Conservation (phyloP, 2,797 vertebrate genomes). For the Catostomus latipinnis region DNA sequence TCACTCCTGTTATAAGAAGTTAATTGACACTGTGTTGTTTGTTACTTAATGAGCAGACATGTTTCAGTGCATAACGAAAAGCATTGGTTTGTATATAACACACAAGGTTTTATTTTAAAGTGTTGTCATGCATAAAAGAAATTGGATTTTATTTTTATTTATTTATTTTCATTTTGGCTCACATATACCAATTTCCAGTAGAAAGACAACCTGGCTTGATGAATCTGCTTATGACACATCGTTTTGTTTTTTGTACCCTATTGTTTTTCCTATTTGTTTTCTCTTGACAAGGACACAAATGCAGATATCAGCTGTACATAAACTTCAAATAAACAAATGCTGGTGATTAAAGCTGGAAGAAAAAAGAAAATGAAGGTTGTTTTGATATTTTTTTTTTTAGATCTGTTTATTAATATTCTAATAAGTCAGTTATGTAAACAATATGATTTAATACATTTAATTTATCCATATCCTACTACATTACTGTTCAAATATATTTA, state of each 20-base stretch:
- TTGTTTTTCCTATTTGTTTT: conserved; percentile 4
- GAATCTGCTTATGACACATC: no score
- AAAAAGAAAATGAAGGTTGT: neutral
- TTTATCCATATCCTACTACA: no score
- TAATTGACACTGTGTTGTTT: conserved; percentile 4
- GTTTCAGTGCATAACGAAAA: neutral
- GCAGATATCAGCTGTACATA: conserved; percentile 22
- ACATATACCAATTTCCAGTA: neutral
- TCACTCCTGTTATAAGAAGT: neutral
- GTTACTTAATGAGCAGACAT: neutral
- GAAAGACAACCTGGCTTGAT: neutral
- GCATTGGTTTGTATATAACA: neutral
- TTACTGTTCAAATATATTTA: no score
- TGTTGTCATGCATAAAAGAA: neutral
- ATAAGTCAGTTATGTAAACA: neutral
- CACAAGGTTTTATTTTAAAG: neutral
- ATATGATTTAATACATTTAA: neutral
- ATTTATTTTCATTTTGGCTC: neutral
- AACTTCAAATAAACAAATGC: conserved; percentile 19
- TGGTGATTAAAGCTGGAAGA: conserved; percentile 37
- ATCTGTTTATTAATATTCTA: no score
- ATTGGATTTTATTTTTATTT: neutral
- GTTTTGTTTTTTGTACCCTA: neutral
- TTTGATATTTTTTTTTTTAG: neutral
- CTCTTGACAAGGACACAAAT: neutral